Evolutionary conservation across 64 coral and sea anemone genomes (phyloP), one percentile per base, ranked within the genome.

Genomic region (Stichodactyla helianthus): DNA sequence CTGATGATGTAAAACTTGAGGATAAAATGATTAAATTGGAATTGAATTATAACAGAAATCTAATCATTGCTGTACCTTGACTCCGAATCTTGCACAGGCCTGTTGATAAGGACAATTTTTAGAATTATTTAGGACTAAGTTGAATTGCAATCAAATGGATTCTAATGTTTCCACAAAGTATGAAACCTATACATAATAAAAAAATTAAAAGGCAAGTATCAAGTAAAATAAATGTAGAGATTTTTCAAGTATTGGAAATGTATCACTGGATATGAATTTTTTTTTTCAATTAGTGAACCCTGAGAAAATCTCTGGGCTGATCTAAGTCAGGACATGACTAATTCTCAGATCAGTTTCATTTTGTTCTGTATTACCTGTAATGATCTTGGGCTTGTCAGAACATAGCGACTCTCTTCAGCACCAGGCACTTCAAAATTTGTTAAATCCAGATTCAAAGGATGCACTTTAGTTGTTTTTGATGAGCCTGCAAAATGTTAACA

Each of bases 81-180:
- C 79, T 31, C 92, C 92, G 90, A 94, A 94, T 77, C 92, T 94
- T 94, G 88, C 84, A 90, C 92, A 94, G 53, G 92, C 92, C 92
- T 94, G 88, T 51, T 50, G 87, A n/a, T 67, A 59, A 87, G 25
- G 50, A 84, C 71, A 58, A 67, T 51, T 44, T 44, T 27, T 27
- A 26, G 12, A 74, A 35, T 8, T 10, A 74, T 12, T 31, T 13
- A 11, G 4, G 1, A 31, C 51, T 7, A 51, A 56, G 10, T 82
- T 50, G 19, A 19, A 82, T 54, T 26, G 12, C 51, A 44, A 7
- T 5, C 0, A 22, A 22, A n/a, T n/a, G 2, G 35, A 17, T 59
- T 5, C 19, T 12, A 65, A 5, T 1, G 22, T 18, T 3, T 18
- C 19, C 10, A 63, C 16, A 63, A 63, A 19, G 2, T 18, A 63